Evolutionary conservation across 2,797 vertebrate species (phyloP).

Genomic region (Champsocephalus gunnari): DNA sequence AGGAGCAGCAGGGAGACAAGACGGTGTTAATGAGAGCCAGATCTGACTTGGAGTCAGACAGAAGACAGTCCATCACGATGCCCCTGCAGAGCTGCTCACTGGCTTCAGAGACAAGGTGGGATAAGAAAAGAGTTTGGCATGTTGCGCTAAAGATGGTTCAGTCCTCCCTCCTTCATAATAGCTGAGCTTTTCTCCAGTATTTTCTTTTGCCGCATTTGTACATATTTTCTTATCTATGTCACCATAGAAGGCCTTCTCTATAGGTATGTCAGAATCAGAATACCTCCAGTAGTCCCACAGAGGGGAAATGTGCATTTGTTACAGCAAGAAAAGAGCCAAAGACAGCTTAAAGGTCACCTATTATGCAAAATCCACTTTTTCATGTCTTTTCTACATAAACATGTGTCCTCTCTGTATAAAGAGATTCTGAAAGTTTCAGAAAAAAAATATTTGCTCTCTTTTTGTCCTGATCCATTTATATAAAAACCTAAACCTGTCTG

Average conservation of each 20-base stretch:
- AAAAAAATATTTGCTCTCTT: no score
- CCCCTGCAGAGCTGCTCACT: slow-evolving; percentile 35
- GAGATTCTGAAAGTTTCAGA: no score
- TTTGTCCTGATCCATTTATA: no score
- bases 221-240: not conserved
- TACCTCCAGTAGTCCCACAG: no score
- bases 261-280: not conserved
- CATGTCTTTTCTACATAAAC: no score
- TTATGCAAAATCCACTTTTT: no score
- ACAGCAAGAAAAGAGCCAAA: no score
- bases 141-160: slow-evolving; percentile 10
- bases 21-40: slow-evolving; percentile 72
- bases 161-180: slow-evolving; percentile 6
- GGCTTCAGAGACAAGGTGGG: slow-evolving; percentile 32
- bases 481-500: no score
- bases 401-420: no score
- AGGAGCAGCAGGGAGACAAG: slow-evolving; percentile 59
- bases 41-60: slow-evolving; percentile 56
- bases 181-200: not conserved
- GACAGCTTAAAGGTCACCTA: no score
- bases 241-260: no score
- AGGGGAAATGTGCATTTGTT: no score
- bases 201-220: slow-evolving; percentile 7
- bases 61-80: slow-evolving; percentile 46
- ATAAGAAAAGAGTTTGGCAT: slow-evolving; percentile 36